Evolutionary conservation across 1,140 invertebrate species (phyloP).

Genomic region (Hylaeus anthracinus): DNA sequence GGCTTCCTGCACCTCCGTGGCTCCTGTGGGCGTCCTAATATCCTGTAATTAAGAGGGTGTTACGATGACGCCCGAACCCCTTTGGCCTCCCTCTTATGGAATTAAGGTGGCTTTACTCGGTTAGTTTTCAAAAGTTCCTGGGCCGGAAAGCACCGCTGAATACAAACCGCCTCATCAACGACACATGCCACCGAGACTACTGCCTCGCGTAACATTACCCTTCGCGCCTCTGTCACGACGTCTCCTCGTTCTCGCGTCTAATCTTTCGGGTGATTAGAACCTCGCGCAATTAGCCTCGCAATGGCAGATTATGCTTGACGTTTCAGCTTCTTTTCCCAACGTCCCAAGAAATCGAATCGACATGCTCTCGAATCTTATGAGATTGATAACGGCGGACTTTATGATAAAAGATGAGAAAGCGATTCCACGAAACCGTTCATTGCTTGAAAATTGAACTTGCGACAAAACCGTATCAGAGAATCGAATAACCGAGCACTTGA

Average conservation of each 20-base stretch:
- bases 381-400: no score
- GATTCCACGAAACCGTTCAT: no score
- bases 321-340: not conserved
- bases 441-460: no score
- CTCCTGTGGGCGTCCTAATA: conserved; percentile 73
- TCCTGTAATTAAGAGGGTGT: conserved; percentile 78
- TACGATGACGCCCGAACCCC: conserved; percentile 75
- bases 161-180: conserved; percentile 81
- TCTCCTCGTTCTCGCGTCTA: conserved; percentile 63
- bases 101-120: conserved; percentile 79
- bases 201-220: conserved; percentile 71
- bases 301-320: conserved; percentile 36
- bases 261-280: conserved; percentile 77
- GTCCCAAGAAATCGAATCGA: not conserved
- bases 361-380: not conserved
- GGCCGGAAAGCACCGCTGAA: conserved; percentile 75
- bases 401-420: no score
- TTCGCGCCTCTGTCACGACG: conserved; percentile 60
- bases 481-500: no score
- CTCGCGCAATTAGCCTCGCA: conserved; percentile 67
- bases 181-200: conserved; percentile 76
- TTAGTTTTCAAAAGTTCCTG: conserved; percentile 79
- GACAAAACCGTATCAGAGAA: no score
- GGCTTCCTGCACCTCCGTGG: conserved; percentile 47
- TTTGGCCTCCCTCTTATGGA: conserved; percentile 76